Conservation (phyloP, 2,797 vertebrate genomes). For the Melopsittacus undulatus region DNA sequence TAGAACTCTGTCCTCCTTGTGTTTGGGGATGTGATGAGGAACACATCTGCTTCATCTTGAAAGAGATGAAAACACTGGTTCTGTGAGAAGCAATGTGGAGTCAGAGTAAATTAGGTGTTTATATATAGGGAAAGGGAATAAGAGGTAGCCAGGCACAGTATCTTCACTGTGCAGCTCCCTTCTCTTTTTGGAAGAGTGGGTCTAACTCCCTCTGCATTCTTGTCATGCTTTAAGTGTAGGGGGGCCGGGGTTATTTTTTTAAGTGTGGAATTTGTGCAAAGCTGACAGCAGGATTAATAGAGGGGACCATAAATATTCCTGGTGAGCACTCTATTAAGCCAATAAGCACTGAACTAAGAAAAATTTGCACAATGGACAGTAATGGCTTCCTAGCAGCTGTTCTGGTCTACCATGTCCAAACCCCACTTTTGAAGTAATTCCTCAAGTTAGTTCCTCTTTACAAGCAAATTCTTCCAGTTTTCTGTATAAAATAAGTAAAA, state of each 20-base stretch:
- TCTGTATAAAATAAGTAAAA: not conserved
- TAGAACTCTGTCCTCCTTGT: not conserved
- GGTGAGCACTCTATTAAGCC: constrained; percentile 52
- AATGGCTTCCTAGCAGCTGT: constrained; percentile 52
- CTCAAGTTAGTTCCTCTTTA: not conserved
- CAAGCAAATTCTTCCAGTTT: not conserved
- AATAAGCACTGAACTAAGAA: constrained; percentile 56
- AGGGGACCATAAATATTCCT: not conserved
- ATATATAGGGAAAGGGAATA: not conserved
- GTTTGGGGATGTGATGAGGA: not conserved
- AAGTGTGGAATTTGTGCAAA: constrained; percentile 43
- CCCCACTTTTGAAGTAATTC: not conserved
- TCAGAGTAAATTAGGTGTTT: not conserved
- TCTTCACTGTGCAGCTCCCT: not conserved
- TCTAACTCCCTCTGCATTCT: constrained; percentile 47
- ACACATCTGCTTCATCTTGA: not conserved
- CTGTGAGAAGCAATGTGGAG: not conserved
- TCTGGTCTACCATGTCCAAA: constrained; percentile 17
- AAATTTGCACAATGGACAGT: constrained; percentile 20
- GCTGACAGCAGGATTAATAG: constrained; percentile 60
- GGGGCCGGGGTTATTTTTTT: not conserved
- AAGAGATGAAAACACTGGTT: not conserved
- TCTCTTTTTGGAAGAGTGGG: not conserved
- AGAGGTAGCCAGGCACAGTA: not conserved
- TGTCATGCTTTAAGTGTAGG: constrained; percentile 21